Conservation (phyloP, 1,140 invertebrate genomes). For the Vanessa atalanta region DNA sequence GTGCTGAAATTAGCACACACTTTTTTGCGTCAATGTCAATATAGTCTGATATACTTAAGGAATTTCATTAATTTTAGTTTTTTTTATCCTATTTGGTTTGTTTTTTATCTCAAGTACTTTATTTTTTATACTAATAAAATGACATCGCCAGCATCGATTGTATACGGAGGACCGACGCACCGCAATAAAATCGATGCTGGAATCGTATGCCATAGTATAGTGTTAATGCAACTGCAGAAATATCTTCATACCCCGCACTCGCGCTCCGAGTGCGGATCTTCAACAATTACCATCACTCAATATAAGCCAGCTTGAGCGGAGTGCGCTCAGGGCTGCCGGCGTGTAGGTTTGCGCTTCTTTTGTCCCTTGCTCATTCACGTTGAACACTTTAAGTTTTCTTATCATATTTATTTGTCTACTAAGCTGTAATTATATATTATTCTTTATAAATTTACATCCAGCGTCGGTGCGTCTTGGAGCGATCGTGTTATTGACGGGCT, state of each 20-base stretch:
- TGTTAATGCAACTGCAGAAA: slow-evolving; percentile 8
- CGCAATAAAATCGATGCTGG: not conserved
- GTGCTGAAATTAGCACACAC: too few relatives aligned
- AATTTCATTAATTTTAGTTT: too few relatives aligned
- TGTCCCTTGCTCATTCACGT: not conserved
- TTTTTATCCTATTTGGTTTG: not conserved
- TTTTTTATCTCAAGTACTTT: too few relatives aligned
- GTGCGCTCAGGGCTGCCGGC: not conserved
- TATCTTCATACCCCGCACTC: not conserved
- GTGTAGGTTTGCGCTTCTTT: not conserved
- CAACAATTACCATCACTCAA: slow-evolving; percentile 14
- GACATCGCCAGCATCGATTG: too few relatives aligned
- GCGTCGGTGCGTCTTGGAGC: too few relatives aligned
- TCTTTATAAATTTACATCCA: too few relatives aligned
- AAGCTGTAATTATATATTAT: too few relatives aligned
- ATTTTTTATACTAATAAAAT: too few relatives aligned
- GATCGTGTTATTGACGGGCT: too few relatives aligned
- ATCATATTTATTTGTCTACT: too few relatives aligned
- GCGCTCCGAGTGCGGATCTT: slow-evolving; percentile 1
- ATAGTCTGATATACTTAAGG: too few relatives aligned
- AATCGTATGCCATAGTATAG: not conserved
- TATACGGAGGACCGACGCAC: not conserved
- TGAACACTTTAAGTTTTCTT: not conserved
- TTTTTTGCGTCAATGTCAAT: too few relatives aligned
- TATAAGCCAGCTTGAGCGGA: slow-evolving; percentile 1